Evolutionary conservation across 2,888 invertebrate genomes (phyloP).

Genomic region (Ophion ventricosus): DNA sequence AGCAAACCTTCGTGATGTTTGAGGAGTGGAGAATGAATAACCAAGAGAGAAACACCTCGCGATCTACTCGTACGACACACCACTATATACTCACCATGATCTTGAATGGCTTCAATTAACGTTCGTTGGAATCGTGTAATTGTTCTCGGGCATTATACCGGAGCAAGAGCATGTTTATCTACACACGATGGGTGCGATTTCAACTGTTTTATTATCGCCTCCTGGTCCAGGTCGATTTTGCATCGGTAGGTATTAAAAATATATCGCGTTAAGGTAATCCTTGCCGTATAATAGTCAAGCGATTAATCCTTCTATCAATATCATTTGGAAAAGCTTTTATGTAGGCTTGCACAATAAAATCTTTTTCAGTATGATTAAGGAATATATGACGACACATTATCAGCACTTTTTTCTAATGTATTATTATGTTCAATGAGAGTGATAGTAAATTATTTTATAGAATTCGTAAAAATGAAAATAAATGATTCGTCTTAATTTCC

Average conservation of each 20-base stretch:
- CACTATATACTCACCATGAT: constrained; percentile 75
- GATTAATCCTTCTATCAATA: too few relatives aligned
- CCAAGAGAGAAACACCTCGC: constrained; percentile 57
- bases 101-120: constrained; percentile 82
- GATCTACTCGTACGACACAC: constrained; percentile 62
- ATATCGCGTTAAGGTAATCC: background rate
- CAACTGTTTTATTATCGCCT: constrained; percentile 4
- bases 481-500: too few relatives aligned
- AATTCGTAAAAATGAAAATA: background rate
- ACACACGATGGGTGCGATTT: constrained; percentile 40
- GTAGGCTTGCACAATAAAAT: too few relatives aligned
- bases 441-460: too few relatives aligned
- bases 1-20: too few relatives aligned
- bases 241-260: background rate
- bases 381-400: too few relatives aligned
- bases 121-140: constrained; percentile 79
- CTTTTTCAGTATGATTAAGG: too few relatives aligned
- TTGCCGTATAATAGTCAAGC: background rate
- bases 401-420: too few relatives aligned
- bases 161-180: constrained; percentile 53
- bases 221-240: background rate
- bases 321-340: too few relatives aligned
- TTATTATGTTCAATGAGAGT: too few relatives aligned
- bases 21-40: background rate
- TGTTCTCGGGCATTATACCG: constrained; percentile 80